phyloP scores from a whole-genome alignment of 1,140 invertebrate species.

The Tetramorium simillimum region DNA sequence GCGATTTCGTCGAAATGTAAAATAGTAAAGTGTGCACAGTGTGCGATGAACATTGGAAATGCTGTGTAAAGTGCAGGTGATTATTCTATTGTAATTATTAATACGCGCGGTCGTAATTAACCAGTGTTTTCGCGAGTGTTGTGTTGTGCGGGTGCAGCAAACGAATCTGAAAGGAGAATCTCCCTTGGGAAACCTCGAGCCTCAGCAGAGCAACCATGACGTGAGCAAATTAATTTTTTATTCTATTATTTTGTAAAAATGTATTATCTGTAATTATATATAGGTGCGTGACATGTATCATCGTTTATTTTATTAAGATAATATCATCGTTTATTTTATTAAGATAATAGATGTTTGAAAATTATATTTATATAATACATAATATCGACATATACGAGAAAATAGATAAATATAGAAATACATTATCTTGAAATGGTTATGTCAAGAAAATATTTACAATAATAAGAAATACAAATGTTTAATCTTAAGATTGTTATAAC shows the following conservation, averaged over 20 bases:
- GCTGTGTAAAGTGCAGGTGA: background rate
- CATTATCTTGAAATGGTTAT: no score
- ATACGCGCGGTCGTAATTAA: background rate
- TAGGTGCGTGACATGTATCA: no score
- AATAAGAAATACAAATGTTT: no score
- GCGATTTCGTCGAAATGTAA: background rate
- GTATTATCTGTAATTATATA: background rate
- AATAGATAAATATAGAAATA: no score
- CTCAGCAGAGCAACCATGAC: background rate
- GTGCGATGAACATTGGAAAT: background rate
- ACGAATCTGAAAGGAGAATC: background rate
- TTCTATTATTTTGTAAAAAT: background rate
- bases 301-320: background rate
- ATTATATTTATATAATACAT: background rate
- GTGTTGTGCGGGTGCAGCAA: background rate
- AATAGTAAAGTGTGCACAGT: background rate
- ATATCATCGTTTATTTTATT: background rate
- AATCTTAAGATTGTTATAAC: background rate
- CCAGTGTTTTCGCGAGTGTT: background rate
- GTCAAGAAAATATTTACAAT: no score
- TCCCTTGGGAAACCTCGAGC: background rate
- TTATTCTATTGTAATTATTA: conserved; percentile 17
- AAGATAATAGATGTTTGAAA: background rate
- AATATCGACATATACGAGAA: background rate
- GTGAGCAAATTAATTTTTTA: background rate